Percentiles rank a stretch among this genome's conserved stretches.
Conservation (phyloP, 1,140 invertebrate genomes). For the Drosophila nannoptera region DNA sequence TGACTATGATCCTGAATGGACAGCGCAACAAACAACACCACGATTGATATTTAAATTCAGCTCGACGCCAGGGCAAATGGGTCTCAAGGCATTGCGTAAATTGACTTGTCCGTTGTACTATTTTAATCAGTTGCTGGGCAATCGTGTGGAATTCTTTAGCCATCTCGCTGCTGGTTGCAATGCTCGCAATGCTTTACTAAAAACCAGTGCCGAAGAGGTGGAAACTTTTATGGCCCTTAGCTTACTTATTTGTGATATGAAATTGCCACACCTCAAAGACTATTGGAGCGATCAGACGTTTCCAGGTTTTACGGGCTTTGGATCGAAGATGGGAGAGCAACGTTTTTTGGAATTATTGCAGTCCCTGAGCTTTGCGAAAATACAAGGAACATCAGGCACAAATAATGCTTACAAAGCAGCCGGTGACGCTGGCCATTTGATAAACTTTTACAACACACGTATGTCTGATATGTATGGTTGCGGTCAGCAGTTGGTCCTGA, state of each 20-base stretch:
- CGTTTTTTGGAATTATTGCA: constrained; percentile 48
- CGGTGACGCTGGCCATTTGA: constrained; percentile 25
- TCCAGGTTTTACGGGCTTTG: constrained; percentile 54
- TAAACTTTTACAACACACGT: constrained; percentile 51
- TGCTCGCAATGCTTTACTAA: background rate
- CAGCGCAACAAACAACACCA: constrained; percentile 30
- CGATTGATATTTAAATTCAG: constrained; percentile 53
- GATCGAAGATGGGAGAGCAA: constrained; percentile 41
- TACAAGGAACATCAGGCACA: background rate
- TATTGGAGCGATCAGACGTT: constrained; percentile 49
- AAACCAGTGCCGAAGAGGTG: constrained; percentile 51
- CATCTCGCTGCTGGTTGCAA: constrained; percentile 44
- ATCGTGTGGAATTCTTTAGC: constrained; percentile 47
- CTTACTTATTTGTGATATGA: constrained; percentile 55
- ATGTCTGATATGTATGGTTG: constrained; percentile 59
- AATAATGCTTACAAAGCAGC: constrained; percentile 4
- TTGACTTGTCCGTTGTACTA: constrained; percentile 45
- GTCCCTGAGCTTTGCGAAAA: constrained; percentile 46
- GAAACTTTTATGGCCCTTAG: constrained; percentile 58
- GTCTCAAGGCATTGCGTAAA: constrained; percentile 35
- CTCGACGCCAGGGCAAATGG: constrained; percentile 30
- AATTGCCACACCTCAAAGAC: constrained; percentile 37
- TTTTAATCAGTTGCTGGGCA: constrained; percentile 58
- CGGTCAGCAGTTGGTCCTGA: constrained; percentile 58
- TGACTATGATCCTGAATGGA: constrained; percentile 60